A percentile compares a stretch with the other conserved stretches of the same genome.
Conservation (phyloP, 2,888 invertebrate species). For the Pristionchus exspectatus region DNA sequence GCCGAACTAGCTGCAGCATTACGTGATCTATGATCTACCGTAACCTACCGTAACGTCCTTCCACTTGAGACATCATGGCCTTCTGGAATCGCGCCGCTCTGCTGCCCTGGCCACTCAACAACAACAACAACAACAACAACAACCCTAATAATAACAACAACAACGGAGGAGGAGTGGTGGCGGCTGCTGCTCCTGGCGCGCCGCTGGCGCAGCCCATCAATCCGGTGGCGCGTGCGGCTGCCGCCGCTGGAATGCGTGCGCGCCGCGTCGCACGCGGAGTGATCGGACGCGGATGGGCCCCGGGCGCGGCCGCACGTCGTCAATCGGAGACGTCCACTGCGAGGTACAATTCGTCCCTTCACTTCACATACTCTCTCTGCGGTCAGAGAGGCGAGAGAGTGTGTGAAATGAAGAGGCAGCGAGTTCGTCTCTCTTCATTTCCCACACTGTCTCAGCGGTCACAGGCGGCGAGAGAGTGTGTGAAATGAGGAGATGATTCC, state of each 20-base stretch:
- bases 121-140: neutral
- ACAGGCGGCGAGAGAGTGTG: too few relatives aligned
- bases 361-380: too few relatives aligned
- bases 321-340: constrained; percentile 25
- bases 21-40: neutral
- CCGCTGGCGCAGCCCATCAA: neutral
- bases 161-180: neutral
- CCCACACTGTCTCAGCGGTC: too few relatives aligned
- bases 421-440: too few relatives aligned
- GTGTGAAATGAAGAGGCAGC: too few relatives aligned
- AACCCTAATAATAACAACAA: neutral
- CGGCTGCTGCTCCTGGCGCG: neutral
- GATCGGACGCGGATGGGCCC: constrained; percentile 4
- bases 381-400: too few relatives aligned
- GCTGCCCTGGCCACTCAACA: constrained; percentile 25
- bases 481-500: too few relatives aligned
- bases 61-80: neutral
- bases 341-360: too few relatives aligned
- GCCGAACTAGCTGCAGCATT: too few relatives aligned
- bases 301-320: neutral
- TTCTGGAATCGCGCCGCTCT: constrained; percentile 32
- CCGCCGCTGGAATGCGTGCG: neutral
- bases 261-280: neutral
- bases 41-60: neutral
- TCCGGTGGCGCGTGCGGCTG: constrained; percentile 1